phyloP scores from a whole-genome alignment of 2,888 invertebrate genomes.

The Helobdella robusta region DNA sequence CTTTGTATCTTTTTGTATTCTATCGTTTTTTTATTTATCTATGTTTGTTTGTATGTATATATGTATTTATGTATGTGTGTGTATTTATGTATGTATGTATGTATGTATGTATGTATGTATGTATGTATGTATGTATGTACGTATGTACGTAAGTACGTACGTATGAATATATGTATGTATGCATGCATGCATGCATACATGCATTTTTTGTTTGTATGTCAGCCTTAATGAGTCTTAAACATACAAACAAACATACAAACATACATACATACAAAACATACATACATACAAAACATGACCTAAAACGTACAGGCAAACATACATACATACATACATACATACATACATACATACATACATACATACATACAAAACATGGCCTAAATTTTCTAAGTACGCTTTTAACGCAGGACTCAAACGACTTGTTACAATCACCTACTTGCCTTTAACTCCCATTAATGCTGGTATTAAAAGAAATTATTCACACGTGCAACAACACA shows the following conservation, averaged over 20 bases:
- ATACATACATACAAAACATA: neutral
- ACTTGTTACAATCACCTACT: too few relatives aligned
- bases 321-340: conserved; percentile 2
- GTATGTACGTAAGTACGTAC: neutral
- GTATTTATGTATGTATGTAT: neutral
- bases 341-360: conserved; percentile 1
- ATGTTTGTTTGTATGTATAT: neutral
- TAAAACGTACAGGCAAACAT: neutral
- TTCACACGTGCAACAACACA: too few relatives aligned
- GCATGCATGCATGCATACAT: conserved; percentile 3
- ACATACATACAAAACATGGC: neutral
- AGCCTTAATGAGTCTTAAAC: too few relatives aligned
- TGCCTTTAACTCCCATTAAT: too few relatives aligned
- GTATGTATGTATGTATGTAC: conserved; percentile 2
- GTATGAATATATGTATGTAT: neutral
- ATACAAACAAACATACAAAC: neutral
- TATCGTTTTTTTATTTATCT: neutral
- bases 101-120: conserved; percentile 2
- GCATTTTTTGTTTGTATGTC: too few relatives aligned
- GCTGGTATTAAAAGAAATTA: too few relatives aligned
- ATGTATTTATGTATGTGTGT: neutral
- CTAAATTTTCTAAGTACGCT: too few relatives aligned
- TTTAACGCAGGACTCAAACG: too few relatives aligned
- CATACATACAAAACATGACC: too few relatives aligned
- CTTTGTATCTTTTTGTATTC: neutral